A percentile compares a stretch with the other conserved stretches of the same genome.
phyloP scores from a whole-genome alignment of 2,113 vertebrate genomes.

The Tylochromis polylepis region DNA sequence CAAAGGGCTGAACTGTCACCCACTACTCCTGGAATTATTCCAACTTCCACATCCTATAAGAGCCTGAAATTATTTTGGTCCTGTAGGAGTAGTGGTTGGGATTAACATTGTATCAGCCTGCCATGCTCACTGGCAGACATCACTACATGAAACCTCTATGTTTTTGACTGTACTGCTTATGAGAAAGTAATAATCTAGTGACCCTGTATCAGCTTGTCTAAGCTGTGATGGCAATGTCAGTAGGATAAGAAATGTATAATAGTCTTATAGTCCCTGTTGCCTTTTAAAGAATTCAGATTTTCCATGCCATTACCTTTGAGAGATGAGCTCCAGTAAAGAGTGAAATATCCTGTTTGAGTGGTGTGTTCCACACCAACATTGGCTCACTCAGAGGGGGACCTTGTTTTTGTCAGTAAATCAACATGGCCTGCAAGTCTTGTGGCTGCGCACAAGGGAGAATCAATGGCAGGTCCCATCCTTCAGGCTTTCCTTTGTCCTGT shows the following conservation, averaged over 20 bases:
- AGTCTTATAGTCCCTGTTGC: conserved; percentile 59
- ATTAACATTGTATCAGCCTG: conserved; percentile 2
- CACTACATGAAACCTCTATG: conserved; percentile 7
- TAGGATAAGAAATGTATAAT: conserved; percentile 48
- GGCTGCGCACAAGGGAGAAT: conserved; percentile 31
- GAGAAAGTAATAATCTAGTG: conserved; percentile 31
- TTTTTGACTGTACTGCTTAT: neutral
- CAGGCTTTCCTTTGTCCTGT: conserved; percentile 34
- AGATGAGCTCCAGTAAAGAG: conserved; percentile 59
- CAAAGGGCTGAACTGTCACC: neutral
- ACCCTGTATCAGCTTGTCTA: conserved; percentile 35
- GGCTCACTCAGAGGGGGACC: conserved; percentile 50
- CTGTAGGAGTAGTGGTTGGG: neutral
- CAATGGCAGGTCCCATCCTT: conserved; percentile 46
- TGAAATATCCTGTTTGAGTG: conserved; percentile 57
- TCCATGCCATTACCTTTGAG: conserved; percentile 71
- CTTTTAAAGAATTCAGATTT: conserved; percentile 75
- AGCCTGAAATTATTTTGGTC: conserved; percentile 19
- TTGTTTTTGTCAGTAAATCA: conserved; percentile 67
- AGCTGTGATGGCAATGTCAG: conserved; percentile 29
- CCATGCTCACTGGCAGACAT: neutral
- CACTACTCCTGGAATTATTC: neutral
- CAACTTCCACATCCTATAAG: neutral
- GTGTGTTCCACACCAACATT: conserved; percentile 31
- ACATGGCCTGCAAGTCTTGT: conserved; percentile 39